These are phyloP conservation scores for Zeugodacus cucurbitae DNA, from an alignment of 1,140 invertebrate genomes.

Conservation along the genomic window DNA sequence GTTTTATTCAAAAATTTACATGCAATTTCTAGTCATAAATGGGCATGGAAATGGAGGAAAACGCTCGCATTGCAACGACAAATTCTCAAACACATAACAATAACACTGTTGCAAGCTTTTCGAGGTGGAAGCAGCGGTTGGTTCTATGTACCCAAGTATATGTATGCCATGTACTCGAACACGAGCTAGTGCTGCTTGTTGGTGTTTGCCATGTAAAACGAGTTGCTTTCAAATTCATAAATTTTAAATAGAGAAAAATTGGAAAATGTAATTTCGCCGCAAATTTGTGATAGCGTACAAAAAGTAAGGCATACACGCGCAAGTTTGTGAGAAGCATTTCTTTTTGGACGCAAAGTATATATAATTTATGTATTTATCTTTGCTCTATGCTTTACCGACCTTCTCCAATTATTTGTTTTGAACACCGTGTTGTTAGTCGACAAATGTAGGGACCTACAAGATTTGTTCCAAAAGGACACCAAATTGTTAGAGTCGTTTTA, in stretches of 20 bases:
- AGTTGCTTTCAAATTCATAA: constrained; percentile 9
- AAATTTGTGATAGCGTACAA: background rate
- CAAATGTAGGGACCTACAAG: too few relatives aligned
- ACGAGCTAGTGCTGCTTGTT: too few relatives aligned
- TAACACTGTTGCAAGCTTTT: background rate
- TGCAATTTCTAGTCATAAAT: constrained; percentile 31
- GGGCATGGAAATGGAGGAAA: background rate
- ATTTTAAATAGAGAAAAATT: constrained; percentile 45
- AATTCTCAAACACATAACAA: background rate
- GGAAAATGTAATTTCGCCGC: background rate
- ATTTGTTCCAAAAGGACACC: too few relatives aligned
- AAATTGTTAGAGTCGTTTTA: too few relatives aligned
- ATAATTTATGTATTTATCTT: too few relatives aligned
- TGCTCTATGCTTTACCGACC: too few relatives aligned
- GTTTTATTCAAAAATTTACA: constrained; percentile 30
- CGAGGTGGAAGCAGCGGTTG: background rate
- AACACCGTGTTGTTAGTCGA: too few relatives aligned
- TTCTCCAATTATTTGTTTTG: too few relatives aligned
- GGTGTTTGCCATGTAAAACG: background rate
- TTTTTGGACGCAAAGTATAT: too few relatives aligned
- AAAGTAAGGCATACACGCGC: too few relatives aligned
- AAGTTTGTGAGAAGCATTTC: too few relatives aligned
- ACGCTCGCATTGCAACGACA: background rate
- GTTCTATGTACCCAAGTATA: background rate
- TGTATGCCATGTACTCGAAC: background rate